phyloP scores from a whole-genome alignment of 2,113 vertebrate species.

The Circaetus gallicus region DNA sequence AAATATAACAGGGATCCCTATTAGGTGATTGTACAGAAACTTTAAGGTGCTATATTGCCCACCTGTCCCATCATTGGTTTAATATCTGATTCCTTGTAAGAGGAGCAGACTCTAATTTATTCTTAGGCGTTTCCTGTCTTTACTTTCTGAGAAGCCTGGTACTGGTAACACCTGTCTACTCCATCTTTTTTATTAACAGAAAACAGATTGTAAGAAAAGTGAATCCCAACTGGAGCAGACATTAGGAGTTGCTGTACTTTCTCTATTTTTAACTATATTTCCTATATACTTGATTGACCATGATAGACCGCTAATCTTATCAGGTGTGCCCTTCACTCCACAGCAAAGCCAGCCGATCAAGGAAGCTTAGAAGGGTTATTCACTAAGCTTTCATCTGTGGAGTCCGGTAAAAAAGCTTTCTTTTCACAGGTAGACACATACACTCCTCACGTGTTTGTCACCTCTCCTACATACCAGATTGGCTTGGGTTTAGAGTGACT shows the following conservation, averaged over 20 bases:
- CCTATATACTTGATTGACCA: background rate
- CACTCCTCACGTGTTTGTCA: rapidly evolving
- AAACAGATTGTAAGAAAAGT: background rate
- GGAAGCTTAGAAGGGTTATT: background rate
- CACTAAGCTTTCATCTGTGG: background rate
- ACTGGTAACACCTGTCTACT: background rate
- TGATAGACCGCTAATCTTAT: background rate
- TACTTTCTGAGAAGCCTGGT: background rate
- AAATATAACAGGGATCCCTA: background rate
- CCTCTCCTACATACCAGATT: background rate
- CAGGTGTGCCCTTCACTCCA: background rate
- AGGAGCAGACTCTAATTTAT: background rate
- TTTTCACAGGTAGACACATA: background rate
- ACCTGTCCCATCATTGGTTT: rapidly evolving
- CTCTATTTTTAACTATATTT: conserved; percentile 14
- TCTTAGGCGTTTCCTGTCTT: background rate
- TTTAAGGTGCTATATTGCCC: background rate
- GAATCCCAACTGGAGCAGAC: background rate
- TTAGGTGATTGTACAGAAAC: background rate
- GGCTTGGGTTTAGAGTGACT: background rate
- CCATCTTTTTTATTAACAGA: rapidly evolving
- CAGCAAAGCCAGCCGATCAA: conserved; percentile 17
- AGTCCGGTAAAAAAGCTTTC: background rate
- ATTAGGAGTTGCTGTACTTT: background rate
- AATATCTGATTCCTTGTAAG: background rate